Evolutionary conservation across 2,888 invertebrate species (phyloP).

Genomic region (Platerodrilus igneus): DNA sequence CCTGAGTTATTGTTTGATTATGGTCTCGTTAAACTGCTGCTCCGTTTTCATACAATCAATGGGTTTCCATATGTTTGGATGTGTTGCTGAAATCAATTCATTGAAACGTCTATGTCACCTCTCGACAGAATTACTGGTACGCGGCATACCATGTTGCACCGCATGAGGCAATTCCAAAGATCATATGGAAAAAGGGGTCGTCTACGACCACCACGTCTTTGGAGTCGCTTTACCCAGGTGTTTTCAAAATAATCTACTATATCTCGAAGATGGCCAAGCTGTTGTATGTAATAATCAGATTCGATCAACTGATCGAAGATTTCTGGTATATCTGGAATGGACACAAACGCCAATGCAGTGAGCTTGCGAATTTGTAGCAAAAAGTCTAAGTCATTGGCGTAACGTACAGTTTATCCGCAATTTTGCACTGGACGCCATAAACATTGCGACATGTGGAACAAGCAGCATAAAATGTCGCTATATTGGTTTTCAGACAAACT

Average conservation of each 20-base stretch:
- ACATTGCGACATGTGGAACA: not conserved
- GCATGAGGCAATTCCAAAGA: not conserved
- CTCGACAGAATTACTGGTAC: too few species aligned
- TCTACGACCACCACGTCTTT: not conserved
- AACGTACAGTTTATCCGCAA: conserved; percentile 2
- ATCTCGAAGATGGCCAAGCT: not conserved
- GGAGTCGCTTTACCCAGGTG: not conserved
- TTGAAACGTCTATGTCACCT: too few species aligned
- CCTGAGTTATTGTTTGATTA: too few species aligned
- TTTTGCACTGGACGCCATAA: conserved; percentile 1
- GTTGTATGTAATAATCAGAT: conserved; percentile 1
- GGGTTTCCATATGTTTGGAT: conserved; percentile 3
- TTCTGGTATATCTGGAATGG: not conserved
- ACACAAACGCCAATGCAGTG: not conserved
- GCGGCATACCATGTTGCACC: conserved; percentile 1
- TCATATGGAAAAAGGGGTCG: not conserved
- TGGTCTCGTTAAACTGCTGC: too few species aligned
- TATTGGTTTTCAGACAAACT: too few species aligned
- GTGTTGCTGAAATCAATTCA: conserved; percentile 2
- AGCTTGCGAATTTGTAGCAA: conserved; percentile 1
- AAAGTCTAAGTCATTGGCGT: conserved; percentile 2
- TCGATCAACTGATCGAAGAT: conserved; percentile 4
- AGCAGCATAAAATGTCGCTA: too few species aligned
- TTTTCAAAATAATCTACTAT: conserved; percentile 13
- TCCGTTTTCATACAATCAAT: conserved; percentile 1